Percentiles rank a stretch among this genome's conserved stretches.
phyloP scores from a whole-genome alignment of 2,113 vertebrate genomes.

The Hemichromis elongatus region DNA sequence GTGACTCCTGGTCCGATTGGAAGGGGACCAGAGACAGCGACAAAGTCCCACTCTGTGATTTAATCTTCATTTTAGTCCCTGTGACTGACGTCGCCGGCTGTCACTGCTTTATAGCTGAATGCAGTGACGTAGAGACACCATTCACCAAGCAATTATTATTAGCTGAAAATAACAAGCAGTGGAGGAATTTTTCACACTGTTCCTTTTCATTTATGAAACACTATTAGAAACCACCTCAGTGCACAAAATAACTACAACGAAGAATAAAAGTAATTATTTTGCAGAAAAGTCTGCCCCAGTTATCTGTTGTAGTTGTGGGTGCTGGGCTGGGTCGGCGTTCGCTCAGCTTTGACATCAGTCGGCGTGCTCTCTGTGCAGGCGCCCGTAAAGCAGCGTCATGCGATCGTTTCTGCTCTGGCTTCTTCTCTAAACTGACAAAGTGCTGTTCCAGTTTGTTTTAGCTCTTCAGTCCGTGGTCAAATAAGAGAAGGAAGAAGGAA shows the following conservation, averaged over 20 bases:
- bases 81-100: accelerated
- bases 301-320: neutral
- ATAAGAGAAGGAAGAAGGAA: neutral
- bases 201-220: accelerated
- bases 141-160: neutral
- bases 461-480: neutral
- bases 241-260: neutral
- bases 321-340: neutral
- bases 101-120: accelerated
- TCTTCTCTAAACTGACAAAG: accelerated
- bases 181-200: neutral
- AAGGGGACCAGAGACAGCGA: neutral
- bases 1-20: neutral
- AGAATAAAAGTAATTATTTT: neutral
- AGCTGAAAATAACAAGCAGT: neutral
- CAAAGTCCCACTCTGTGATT: accelerated
- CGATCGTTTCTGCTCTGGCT: neutral
- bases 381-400: neutral
- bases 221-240: neutral
- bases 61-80: neutral
- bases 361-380: accelerated
- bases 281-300: neutral
- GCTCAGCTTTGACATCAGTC: neutral
- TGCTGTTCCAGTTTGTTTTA: neutral
- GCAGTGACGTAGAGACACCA: neutral